Conservation (phyloP, 2,113 vertebrate genomes). For the Menidia beryllina region DNA sequence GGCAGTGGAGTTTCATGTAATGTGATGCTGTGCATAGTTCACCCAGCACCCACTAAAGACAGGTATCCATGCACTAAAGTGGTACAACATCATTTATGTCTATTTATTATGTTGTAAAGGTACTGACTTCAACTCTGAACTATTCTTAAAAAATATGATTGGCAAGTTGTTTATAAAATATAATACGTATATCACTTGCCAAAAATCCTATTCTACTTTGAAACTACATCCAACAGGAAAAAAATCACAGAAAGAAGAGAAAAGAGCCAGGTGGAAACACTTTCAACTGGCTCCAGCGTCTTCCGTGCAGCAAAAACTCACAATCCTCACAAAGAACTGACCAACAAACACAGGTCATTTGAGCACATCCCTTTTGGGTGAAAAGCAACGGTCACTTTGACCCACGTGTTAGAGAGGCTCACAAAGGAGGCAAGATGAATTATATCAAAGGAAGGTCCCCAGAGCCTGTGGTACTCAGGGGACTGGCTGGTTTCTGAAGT, state of each 20-base stretch:
- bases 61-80: background rate
- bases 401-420: background rate
- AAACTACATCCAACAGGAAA: background rate
- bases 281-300: background rate
- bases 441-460: constrained; percentile 30
- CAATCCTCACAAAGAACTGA: background rate
- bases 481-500: background rate
- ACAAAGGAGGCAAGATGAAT: constrained; percentile 21
- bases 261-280: background rate
- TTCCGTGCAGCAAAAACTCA: background rate
- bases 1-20: background rate
- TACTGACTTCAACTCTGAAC: background rate
- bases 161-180: background rate
- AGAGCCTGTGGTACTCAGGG: background rate
- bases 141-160: background rate
- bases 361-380: background rate
- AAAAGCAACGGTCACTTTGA: constrained; percentile 22
- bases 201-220: background rate
- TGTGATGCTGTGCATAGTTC: background rate
- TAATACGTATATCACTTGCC: background rate
- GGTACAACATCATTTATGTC: too few species aligned
- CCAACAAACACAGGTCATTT: background rate
- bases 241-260: background rate
- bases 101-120: background rate
- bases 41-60: background rate